Evolutionary conservation across 2,113 vertebrate genomes (phyloP).

Genomic region (Neodon shergylaensis): DNA sequence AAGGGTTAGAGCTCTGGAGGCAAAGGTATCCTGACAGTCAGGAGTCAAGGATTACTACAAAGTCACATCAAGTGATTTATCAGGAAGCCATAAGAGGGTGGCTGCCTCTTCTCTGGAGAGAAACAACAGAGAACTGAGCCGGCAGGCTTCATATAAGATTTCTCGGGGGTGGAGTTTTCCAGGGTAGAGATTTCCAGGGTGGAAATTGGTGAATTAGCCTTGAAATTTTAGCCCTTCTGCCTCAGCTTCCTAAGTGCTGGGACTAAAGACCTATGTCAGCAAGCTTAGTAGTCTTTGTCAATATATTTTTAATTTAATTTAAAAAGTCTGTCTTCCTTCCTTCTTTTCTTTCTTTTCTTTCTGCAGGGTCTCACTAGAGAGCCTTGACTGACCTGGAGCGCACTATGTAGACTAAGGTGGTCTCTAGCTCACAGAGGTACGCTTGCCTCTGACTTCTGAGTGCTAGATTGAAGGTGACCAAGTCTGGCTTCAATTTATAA

Average conservation of each 20-base stretch:
- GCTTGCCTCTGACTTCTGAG: neutral
- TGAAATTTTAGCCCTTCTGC: neutral
- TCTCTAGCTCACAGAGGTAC: neutral
- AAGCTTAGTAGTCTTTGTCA: neutral
- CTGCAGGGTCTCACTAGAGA: neutral
- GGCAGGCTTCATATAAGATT: neutral
- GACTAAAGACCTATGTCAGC: neutral
- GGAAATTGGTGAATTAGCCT: neutral
- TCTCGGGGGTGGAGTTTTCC: neutral
- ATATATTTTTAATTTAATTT: neutral
- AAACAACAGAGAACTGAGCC: neutral
- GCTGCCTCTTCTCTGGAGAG: neutral
- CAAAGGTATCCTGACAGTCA: neutral
- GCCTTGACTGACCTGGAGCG: neutral
- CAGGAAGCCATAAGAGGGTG: neutral
- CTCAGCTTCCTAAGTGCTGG: neutral
- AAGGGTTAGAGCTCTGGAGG: neutral
- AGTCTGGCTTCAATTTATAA: neutral
- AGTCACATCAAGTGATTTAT: neutral
- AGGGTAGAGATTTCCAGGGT: neutral
- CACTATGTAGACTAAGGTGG: neutral
- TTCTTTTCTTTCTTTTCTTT: no score
- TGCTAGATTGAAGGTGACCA: neutral
- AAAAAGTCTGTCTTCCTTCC: no score
- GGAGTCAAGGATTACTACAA: neutral